Base-by-base conservation (phyloP, 2,797 vertebrate species). In the Sebastes cheni region DNA sequence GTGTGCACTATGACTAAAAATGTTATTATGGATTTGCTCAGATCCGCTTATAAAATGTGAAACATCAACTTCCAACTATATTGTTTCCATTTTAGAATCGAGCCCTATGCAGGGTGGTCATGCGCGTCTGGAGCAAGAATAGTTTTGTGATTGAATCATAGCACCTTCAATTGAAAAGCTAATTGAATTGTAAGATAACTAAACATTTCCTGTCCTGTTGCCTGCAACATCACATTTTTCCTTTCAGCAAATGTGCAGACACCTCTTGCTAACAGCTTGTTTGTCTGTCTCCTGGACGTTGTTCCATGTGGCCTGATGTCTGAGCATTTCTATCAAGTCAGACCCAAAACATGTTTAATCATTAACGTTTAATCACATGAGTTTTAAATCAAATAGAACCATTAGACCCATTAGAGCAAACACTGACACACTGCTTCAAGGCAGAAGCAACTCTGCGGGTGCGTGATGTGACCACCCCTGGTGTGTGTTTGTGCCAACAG, bases 301-400 rank as follows among this genome's bases (percentile, higher is more conserved):
- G 73, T 39, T 65, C 9, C 46, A 54, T 55, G 52, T 77, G 39
- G 46, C 46, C 36, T 78, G 29, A 79, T 72, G 36, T 64, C 14
- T 23, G 50, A 82, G n/a, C 1, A 4, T 32, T 6, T 73, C n/a
- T 32, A 54, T 64, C 12, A 66, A 36, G 34, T 72, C 39, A 9
- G 46, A 22, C 66, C 42, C 22, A 60, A 88, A 84, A 68, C 25
- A 60, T 2, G 23, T 81, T 84, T 71, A 88, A 82, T 84, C 79
- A 85, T 80, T 86, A 79, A 79, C 8, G 0, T 65, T 71, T 75
- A 52, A 85, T 86, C 79, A 81, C 82, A 81, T 75, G 71, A 86
- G 30, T 80, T 85, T 20, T 58, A 83, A 88, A 90, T 88, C 64
- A 69, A 88, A 88, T 81, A 65, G 67, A 88, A 27, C 25, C 79